These are phyloP conservation scores for Xiphophorus couchianus DNA, from an alignment of 2,113 vertebrate genomes.

Conservation along the genomic window DNA sequence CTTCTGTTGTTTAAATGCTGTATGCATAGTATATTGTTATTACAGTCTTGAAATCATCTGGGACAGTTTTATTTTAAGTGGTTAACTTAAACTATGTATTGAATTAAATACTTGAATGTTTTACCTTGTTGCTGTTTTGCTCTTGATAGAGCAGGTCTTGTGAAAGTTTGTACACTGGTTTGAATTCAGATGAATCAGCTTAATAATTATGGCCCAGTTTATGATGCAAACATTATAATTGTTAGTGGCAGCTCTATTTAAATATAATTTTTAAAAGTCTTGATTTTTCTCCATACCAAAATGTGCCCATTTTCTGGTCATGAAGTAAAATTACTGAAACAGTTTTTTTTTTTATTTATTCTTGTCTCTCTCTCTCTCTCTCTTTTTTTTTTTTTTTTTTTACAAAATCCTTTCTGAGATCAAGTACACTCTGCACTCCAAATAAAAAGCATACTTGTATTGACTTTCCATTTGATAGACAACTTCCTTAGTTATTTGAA, in stretches of 20 bases:
- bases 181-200: background rate
- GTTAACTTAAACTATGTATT: too few relatives aligned
- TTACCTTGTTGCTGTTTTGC: too few relatives aligned
- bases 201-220: background rate
- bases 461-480: background rate
- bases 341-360: too few relatives aligned
- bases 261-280: background rate
- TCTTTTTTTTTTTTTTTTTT: background rate
- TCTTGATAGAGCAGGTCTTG: too few relatives aligned
- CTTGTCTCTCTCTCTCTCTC: too few relatives aligned
- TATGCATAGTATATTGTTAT: too few relatives aligned
- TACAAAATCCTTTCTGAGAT: background rate
- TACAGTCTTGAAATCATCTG: too few relatives aligned
- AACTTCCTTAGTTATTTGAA: background rate
- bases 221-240: too few relatives aligned
- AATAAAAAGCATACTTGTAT: background rate
- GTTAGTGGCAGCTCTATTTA: background rate
- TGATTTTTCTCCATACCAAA: background rate
- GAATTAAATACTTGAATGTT: too few relatives aligned
- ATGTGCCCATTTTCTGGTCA: background rate
- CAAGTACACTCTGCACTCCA: background rate
- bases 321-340: background rate
- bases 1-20: too few relatives aligned
- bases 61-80: too few relatives aligned
- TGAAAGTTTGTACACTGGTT: too few relatives aligned